A percentile compares a stretch with the other conserved stretches of the same genome.
Evolutionary conservation across 2,113 vertebrate genomes (phyloP).

Genomic region (Corynorhinus townsendii): DNA sequence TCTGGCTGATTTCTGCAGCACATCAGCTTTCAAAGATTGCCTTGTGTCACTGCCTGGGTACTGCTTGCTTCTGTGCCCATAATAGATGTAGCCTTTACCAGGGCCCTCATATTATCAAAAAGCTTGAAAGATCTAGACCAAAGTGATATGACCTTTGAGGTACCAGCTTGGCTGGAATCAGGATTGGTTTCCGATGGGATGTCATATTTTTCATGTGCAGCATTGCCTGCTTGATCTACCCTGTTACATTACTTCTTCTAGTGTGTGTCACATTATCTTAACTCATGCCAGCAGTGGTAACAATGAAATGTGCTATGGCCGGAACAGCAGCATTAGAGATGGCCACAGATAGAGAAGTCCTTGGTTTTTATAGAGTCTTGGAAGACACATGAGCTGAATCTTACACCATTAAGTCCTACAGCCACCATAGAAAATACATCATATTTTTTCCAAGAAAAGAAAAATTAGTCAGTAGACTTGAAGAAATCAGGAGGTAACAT

Average conservation of each 20-base stretch:
- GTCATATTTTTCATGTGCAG: constrained; percentile 20
- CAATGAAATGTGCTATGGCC: not conserved
- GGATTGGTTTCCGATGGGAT: constrained; percentile 17
- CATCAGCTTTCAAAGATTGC: not conserved
- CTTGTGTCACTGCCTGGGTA: not conserved
- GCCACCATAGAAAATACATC: not conserved
- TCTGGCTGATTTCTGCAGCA: not conserved
- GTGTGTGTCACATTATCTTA: constrained; percentile 15
- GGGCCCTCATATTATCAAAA: not conserved
- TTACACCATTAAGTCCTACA: not conserved
- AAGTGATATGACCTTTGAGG: constrained; percentile 9
- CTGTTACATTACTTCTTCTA: constrained; percentile 35
- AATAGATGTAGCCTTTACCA: not conserved
- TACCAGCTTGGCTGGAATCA: not conserved
- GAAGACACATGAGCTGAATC: not conserved
- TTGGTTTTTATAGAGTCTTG: not conserved
- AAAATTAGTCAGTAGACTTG: not conserved
- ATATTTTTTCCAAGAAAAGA: not conserved
- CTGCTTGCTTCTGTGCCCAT: not conserved
- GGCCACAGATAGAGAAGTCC: not conserved
- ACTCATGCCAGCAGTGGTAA: constrained; percentile 2
- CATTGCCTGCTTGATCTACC: not conserved
- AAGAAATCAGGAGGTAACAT: not conserved
- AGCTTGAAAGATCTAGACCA: not conserved
- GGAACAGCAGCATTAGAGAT: not conserved